phyloP scores from a whole-genome alignment of 2,113 vertebrate genomes.

The Chaetodon trifascialis region DNA sequence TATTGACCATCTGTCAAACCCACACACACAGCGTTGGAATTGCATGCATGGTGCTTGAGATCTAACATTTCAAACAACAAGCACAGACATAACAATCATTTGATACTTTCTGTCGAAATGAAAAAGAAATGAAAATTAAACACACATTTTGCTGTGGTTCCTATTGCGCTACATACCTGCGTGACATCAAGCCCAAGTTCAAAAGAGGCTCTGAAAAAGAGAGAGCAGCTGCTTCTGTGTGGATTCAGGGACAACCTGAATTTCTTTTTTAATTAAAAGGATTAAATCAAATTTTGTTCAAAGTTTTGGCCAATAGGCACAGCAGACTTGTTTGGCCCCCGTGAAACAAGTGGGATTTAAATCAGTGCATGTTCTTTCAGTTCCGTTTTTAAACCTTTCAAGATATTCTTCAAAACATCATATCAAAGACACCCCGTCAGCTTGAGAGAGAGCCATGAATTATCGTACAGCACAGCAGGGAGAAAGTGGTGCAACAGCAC shows the following conservation, averaged over 20 bases:
- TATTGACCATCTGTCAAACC: background rate
- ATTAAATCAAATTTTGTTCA: background rate
- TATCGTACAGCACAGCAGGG: background rate
- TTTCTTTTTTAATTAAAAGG: background rate
- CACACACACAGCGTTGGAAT: background rate
- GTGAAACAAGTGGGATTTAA: background rate
- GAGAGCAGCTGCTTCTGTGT: background rate
- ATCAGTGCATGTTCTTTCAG: background rate
- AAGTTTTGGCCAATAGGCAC: background rate
- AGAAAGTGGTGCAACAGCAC: background rate
- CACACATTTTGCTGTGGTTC: background rate
- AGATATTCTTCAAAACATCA: background rate
- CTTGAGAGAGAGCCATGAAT: background rate
- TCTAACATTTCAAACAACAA: background rate
- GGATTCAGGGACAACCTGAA: background rate
- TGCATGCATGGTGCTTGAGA: background rate
- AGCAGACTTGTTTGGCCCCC: background rate
- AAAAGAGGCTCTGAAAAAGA: background rate
- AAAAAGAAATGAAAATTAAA: background rate
- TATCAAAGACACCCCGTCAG: background rate
- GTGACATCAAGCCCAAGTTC: background rate
- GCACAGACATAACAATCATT: background rate
- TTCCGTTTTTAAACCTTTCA: background rate
- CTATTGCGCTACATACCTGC: background rate
- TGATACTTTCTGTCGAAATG: background rate